phyloP scores from a whole-genome alignment of 1,140 invertebrate genomes.

The Phenacoccus solenopsis region DNA sequence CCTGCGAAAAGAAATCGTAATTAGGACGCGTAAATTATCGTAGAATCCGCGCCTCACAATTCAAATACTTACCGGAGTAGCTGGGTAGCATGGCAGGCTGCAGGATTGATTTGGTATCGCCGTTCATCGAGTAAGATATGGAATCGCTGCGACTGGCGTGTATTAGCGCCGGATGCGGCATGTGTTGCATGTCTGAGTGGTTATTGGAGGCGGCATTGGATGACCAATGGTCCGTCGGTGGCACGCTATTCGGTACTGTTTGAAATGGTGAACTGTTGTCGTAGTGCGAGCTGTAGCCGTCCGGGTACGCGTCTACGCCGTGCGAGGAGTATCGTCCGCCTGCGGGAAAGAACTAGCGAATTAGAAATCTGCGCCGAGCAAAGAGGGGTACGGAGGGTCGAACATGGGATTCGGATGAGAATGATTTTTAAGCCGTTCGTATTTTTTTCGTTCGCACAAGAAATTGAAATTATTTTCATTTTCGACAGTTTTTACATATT shows the following conservation, averaged over 20 bases:
- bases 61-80: conserved; percentile 43
- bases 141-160: conserved; percentile 20
- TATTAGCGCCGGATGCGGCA: conserved; percentile 46
- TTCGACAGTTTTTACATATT: no score
- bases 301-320: conserved; percentile 43
- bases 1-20: conserved; percentile 30
- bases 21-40: no score
- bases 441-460: neutral
- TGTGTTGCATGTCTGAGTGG: conserved; percentile 35
- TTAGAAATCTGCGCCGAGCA: no score
- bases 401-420: no score
- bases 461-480: no score
- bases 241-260: conserved; percentile 58
- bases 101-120: conserved; percentile 58
- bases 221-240: conserved; percentile 29
- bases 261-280: conserved; percentile 56
- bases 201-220: conserved; percentile 29
- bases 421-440: no score
- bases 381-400: no score
- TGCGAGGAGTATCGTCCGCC: neutral
- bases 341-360: neutral
- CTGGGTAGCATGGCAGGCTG: conserved; percentile 57
- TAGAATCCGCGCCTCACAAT: neutral
- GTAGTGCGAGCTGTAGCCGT: conserved; percentile 48
- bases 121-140: conserved; percentile 35